A percentile compares a stretch with the other conserved stretches of the same genome.
Conservation (phyloP, 2,888 invertebrate genomes). For the Spisula subtruncata region DNA sequence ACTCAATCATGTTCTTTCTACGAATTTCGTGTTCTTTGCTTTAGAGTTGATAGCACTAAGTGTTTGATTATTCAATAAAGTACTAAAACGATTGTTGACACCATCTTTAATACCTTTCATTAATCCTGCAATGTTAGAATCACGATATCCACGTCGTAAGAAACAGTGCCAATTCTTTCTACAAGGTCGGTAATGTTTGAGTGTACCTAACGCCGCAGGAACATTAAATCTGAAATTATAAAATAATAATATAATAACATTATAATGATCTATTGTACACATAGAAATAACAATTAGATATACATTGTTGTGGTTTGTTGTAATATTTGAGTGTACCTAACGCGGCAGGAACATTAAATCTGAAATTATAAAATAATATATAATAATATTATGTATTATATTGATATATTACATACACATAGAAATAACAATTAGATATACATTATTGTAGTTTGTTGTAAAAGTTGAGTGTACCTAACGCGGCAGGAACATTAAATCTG, state of each 20-base stretch:
- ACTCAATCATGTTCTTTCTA: no score
- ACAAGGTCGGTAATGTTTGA: conserved; percentile 50
- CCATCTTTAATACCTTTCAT: conserved; percentile 16
- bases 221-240: conserved; percentile 29
- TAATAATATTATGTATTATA: no score
- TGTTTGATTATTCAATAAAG: conserved; percentile 6
- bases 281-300: no score
- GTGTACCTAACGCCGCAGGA: conserved; percentile 37
- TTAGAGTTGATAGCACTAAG: not conserved
- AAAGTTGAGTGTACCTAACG: not conserved
- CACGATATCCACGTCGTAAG: conserved; percentile 40
- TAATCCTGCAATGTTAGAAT: conserved; percentile 29
- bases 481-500: conserved; percentile 40
- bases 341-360: conserved; percentile 39
- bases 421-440: no score
- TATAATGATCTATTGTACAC: no score
- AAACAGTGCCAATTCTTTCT: conserved; percentile 49
- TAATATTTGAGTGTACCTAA: not conserved
- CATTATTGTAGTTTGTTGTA: no score
- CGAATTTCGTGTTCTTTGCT: not conserved
- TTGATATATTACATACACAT: no score
- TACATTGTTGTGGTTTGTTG: no score
- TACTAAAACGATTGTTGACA: not conserved
- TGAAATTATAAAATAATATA: not conserved
- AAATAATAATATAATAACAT: no score